phyloP scores from a whole-genome alignment of 1,140 invertebrate species.

The Samia ricini region DNA sequence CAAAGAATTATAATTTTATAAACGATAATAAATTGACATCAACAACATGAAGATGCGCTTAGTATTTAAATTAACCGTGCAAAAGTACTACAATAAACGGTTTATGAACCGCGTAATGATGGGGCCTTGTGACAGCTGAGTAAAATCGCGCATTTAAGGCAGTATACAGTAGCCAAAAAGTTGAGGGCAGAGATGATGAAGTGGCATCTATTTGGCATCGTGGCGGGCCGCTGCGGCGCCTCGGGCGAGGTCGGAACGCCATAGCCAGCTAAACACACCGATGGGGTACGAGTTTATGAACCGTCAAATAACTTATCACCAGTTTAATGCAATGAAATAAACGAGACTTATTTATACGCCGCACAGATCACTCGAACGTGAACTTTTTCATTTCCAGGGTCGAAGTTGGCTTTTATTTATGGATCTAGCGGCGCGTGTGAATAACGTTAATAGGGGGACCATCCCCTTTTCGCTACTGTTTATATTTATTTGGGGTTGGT shows the following conservation, averaged over 20 bases:
- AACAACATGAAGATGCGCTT: not conserved
- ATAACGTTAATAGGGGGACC: slow-evolving; percentile 69
- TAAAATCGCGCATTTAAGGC: slow-evolving; percentile 42
- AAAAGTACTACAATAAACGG: not conserved
- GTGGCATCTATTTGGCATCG: slow-evolving; percentile 59
- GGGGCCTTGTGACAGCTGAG: slow-evolving; percentile 12
- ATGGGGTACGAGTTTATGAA: slow-evolving; percentile 56
- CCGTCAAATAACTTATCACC: slow-evolving; percentile 71
- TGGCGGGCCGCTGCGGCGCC: slow-evolving; percentile 31
- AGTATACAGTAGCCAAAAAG: slow-evolving; percentile 50
- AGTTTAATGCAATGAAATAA: slow-evolving; percentile 71
- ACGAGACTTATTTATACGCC: slow-evolving; percentile 66
- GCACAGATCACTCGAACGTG: slow-evolving; percentile 50
- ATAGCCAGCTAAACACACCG: slow-evolving; percentile 29
- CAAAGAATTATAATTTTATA: not conserved
- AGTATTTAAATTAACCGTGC: not conserved
- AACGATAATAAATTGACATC: not conserved
- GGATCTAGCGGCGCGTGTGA: slow-evolving; percentile 67
- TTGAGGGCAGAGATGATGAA: slow-evolving; percentile 44
- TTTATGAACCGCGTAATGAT: not conserved
- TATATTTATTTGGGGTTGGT: slow-evolving; percentile 72
- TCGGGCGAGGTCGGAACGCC: slow-evolving; percentile 38
- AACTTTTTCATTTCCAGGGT: slow-evolving; percentile 48
- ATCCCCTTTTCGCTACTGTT: slow-evolving; percentile 65
- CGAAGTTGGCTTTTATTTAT: slow-evolving; percentile 64